Conservation (phyloP, 2,888 invertebrate genomes). For the Myopa testacea region DNA sequence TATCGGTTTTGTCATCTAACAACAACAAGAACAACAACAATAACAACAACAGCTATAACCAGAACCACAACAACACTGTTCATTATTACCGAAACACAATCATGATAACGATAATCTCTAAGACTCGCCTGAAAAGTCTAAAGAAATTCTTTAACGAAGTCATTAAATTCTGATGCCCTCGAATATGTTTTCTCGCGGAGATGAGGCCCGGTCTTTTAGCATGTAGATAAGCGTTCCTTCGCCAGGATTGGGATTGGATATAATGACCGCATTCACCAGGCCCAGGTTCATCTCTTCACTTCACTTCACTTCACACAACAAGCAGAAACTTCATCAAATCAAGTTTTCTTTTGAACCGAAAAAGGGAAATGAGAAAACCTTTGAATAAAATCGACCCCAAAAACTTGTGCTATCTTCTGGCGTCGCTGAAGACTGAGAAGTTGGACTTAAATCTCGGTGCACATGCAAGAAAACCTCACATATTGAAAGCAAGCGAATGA, state of each 20-base stretch:
- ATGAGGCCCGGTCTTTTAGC: no score
- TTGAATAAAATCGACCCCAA: slow-evolving; percentile 22
- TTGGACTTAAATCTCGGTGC: slow-evolving; percentile 9
- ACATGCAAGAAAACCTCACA: slow-evolving; percentile 45
- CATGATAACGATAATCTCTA: no score
- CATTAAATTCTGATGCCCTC: not conserved
- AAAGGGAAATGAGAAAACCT: slow-evolving; percentile 7
- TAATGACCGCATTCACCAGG: slow-evolving; percentile 18
- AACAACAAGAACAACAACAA: no score
- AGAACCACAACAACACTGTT: no score
- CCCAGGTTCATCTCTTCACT: not conserved
- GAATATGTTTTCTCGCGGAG: no score
- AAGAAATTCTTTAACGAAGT: not conserved
- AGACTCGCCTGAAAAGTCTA: no score
- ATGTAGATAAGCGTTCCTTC: not conserved
- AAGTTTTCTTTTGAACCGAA: slow-evolving; percentile 21
- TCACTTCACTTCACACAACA: not conserved
- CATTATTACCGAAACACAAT: no score
- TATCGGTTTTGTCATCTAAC: no score
- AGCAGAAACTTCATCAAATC: slow-evolving; percentile 27
- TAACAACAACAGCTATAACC: no score
- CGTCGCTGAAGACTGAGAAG: not conserved
- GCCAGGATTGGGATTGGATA: not conserved
- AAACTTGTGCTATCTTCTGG: slow-evolving; percentile 25
- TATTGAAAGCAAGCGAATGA: slow-evolving; percentile 41